Evolutionary conservation across 2,888 invertebrate species (phyloP), one percentile per base, ranked within the genome.

Genomic region (Rutpela maculata): DNA sequence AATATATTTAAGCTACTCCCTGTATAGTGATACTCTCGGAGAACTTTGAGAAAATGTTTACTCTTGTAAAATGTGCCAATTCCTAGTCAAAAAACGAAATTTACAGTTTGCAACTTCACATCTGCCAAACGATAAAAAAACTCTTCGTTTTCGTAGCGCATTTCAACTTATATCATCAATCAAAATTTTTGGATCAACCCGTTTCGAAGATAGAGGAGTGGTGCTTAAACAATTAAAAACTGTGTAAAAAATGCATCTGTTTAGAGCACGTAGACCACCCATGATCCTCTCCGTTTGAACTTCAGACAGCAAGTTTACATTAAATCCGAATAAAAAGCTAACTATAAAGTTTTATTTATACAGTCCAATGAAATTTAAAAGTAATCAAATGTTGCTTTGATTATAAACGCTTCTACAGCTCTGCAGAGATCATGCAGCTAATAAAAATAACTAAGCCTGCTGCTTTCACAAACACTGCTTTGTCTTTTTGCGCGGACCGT

Each of bases 381-480:
- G 67, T 56, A 67, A 56, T 67, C 67, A 67, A 67, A 67, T 11
- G 67, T 67, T 50, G 18, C 67, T 67, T 55, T 67, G 43, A 65
- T 63, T 15, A 63, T 35, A 50, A 6, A 63, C 35, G 17, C 17
- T 17, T 63, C 17, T 17, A 63, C n/a, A 50, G 50, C 50, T 11
- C 31, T 17, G 17, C 35, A 63, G 62, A n/a, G 35, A 59, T 19
- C 11, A 22, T 59, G 19, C 19, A 10, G 22, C 59, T 59, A 22
- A 22, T 59, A 22, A 59, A 59, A 59, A 59, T 59, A 59, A 59
- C 19, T 59, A 19, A 15, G 59, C 19, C 11, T 15, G 22, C 15
- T 11, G 59, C 10, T 10, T 59, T 22, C 22, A 59, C 11, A 59
- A 22, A 22, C 59, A 22, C 0, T 6, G 59, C 22, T 19, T 22